A percentile compares a stretch with the other conserved stretches of the same genome.
Conservation (phyloP, 2,888 invertebrate genomes). For the Terebella lapidaria region DNA sequence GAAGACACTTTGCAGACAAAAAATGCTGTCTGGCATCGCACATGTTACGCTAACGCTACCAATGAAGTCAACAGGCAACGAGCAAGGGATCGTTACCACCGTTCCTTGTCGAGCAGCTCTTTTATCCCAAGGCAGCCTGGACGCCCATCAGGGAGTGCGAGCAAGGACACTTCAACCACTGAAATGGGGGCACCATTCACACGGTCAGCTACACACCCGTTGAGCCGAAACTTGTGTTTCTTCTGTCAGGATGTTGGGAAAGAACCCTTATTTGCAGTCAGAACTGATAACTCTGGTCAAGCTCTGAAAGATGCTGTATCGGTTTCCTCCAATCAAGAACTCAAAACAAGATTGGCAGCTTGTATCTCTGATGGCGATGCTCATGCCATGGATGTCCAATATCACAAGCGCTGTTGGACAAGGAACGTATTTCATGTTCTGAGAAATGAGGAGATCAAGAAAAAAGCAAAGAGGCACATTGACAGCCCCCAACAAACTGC, state of each 20-base stretch:
- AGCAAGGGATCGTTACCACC: not conserved
- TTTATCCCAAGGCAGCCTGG: not conserved
- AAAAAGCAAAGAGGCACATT: too few relatives aligned
- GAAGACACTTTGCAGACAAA: not conserved
- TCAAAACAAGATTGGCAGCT: too few relatives aligned
- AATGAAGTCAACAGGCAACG: not conserved
- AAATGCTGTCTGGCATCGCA: not conserved
- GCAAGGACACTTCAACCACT: not conserved
- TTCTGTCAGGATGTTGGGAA: not conserved
- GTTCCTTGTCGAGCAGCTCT: not conserved
- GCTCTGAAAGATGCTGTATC: too few relatives aligned
- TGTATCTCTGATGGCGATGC: not conserved
- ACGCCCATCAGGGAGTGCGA: not conserved
- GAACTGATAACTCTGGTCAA: not conserved
- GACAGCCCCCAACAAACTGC: not conserved
- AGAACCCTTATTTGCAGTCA: not conserved
- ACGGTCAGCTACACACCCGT: not conserved
- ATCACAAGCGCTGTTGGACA: not conserved
- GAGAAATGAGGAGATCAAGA: not conserved
- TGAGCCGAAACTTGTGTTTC: not conserved
- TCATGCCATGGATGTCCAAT: not conserved
- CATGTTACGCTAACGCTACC: not conserved
- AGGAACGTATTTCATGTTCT: not conserved
- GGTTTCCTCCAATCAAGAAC: too few relatives aligned
- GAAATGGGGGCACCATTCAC: not conserved